Evolutionary conservation across 2,888 invertebrate genomes (phyloP), one percentile per base, ranked within the genome.

Genomic region (Noctua pronuba): DNA sequence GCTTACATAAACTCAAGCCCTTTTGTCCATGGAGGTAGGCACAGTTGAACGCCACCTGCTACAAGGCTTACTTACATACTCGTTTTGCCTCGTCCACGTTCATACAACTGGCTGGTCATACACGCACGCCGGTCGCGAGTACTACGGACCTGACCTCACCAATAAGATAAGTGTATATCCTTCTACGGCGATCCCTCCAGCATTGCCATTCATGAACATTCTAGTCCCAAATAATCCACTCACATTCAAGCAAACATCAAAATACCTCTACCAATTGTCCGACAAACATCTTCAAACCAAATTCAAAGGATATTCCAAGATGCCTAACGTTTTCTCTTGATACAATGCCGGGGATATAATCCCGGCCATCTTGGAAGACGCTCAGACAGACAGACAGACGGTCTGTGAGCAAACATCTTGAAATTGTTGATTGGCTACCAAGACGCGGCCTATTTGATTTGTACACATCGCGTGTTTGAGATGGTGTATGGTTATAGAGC

Each of bases 341-440:
- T 86, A 84, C 84, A 84, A 84, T 84, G 75, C 75, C 72, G 72
- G 84, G 64, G 85, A 69, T 62, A 80, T 88, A 87, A 88, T 88
- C 85, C 85, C 70, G 72, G 31, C 71, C 75, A 79, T 75, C 87
- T 87, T 74, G 77, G 76, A 80, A 88, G 87, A 88, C 87, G 76
- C 75, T 79, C 86, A 86, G 87, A 88, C 89, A 86, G 91, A 90
- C 91, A 88, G 83, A 46, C 82, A 41, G 65, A 65, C 65, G 41
- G 65, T n/a, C 74, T 86, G 78, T 87, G 87, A 79, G 93, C 95
- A 95, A 95, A 95, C 95, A 94, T 95, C 96, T 95, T 95, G 92
- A 94, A 94, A 95, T 94, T 95, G 95, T 95, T 95, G 95, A 96
- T 95, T 94, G 94, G 91, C 91, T 90, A 91, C 92, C 91, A 94